Evolutionary conservation across 2,797 vertebrate species (phyloP), one percentile per base, ranked within the genome.

Genomic region (Ptychobarbus kaznakovi): DNA sequence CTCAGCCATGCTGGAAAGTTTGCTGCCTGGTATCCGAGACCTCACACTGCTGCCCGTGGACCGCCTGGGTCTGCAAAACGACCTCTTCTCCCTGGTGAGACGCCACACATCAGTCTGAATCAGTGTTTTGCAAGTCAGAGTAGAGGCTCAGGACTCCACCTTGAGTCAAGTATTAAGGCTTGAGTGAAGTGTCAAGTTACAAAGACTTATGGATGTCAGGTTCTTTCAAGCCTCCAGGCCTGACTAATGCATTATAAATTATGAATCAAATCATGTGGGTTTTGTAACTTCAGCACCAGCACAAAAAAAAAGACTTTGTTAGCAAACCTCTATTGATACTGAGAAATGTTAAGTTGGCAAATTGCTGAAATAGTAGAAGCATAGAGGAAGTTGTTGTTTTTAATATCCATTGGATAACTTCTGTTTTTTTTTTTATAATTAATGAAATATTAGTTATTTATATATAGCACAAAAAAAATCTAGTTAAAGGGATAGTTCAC

Each of bases 61-160:
- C 93, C 95, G 98, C 63, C 97, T 99, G 28, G 97, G 98, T 81
- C 95, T 99, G 89, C 98, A 99, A 94, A 99, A 99, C 35, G 98
- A 99, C 92, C 97, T 99, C 65, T 99, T 99, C 94, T 98, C 97
- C 32, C 94, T 99, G 94, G 98, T 99, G 91, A 97, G 94, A 44
- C 0, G 0, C 10, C 32, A 35, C n/a, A 2, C 58, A 42, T 56
- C 6, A 18, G 44, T 20, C 18, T n/a, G 12, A 40, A n/a, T 42
- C 63, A 83, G 76, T 83, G n/a, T 53, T 68, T 83, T 61, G 81
- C 69, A 46, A 76, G 70, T 35, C 81, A 49, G 69, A 77, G 82
- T 58, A 51, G 12, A 58, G 22, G 12, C n/a, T 42, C 74, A 44
- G 63, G 16, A 44, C 46, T 76, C n/a, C 80, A 32, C 15, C 20